Conservation (phyloP, 2,888 invertebrate species). For the Sinhomidia bicolor region DNA sequence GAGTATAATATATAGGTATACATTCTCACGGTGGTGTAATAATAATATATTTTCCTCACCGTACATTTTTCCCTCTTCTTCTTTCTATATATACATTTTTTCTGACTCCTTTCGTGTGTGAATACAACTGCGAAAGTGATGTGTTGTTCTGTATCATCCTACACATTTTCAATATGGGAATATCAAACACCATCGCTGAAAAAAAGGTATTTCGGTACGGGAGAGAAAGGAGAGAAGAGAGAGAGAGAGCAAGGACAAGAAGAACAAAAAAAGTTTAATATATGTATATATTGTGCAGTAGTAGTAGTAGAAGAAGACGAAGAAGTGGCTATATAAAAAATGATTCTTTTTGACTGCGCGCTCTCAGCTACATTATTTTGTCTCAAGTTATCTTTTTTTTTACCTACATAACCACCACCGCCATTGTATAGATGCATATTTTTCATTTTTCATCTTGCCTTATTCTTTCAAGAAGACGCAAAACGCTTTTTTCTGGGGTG, state of each 20-base stretch:
- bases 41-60: constrained; percentile 29
- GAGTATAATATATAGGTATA: constrained; percentile 16
- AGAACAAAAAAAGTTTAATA: too few species aligned
- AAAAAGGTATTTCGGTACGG: background rate
- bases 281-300: background rate
- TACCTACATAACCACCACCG: background rate
- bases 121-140: background rate
- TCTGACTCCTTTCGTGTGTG: background rate
- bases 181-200: background rate
- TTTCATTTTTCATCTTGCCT: constrained; percentile 54
- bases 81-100: too few species aligned
- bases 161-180: constrained; percentile 9
- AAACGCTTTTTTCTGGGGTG: background rate
- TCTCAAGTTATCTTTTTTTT: constrained; percentile 10
- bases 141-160: constrained; percentile 25
- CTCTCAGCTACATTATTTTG: constrained; percentile 6
- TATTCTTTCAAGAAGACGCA: background rate
- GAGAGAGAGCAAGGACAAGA: too few species aligned
- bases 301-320: too few species aligned
- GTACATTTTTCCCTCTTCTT: constrained; percentile 13
- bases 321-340: background rate
- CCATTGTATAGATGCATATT: constrained; percentile 20
- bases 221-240: background rate
- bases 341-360: background rate
- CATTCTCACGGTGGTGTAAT: constrained; percentile 31